These are phyloP conservation scores for Nesidiocoris tenuis DNA, from an alignment of 2,888 invertebrate species.

Conservation along the genomic window DNA sequence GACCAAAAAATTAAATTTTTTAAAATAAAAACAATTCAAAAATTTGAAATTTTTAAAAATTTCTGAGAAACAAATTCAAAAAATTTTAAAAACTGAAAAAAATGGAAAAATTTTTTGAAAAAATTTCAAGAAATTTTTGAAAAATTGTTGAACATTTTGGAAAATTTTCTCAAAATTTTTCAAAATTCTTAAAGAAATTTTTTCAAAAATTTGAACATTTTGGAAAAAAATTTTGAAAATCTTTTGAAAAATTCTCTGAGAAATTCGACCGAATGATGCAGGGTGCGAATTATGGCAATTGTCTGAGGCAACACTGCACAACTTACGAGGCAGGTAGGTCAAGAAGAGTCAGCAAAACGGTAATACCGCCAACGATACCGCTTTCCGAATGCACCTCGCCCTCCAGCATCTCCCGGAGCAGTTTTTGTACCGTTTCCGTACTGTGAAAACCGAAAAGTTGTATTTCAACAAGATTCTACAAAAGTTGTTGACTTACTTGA, in stretches of 20 bases:
- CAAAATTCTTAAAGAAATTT: too few species aligned
- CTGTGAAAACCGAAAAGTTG: conserved; percentile 55
- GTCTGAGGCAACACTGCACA: neutral
- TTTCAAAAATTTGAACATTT: too few species aligned
- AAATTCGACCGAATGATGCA: neutral
- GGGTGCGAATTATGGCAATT: neutral
- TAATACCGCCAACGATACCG: conserved; percentile 76
- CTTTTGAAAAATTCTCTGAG: too few species aligned
- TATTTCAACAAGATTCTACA: conserved; percentile 7
- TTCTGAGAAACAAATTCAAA: too few species aligned
- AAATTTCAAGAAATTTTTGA: neutral
- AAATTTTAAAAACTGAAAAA: too few species aligned
- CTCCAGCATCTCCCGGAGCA: conserved; percentile 74
- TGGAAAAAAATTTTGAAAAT: too few species aligned
- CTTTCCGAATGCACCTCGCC: conserved; percentile 63
- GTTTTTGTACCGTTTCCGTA: conserved; percentile 65
- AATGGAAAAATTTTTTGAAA: too few species aligned
- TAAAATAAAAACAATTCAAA: too few species aligned
- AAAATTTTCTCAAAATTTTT: too few species aligned
- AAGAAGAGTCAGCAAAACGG: conserved; percentile 73
- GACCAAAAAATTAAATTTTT: too few species aligned
- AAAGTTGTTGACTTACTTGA: neutral
- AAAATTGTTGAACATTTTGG: neutral
- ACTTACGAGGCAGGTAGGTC: conserved; percentile 58
- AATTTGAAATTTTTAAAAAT: too few species aligned